Base-by-base conservation (phyloP, 1,140 invertebrate species). In the Meteorus sp. region DNA sequence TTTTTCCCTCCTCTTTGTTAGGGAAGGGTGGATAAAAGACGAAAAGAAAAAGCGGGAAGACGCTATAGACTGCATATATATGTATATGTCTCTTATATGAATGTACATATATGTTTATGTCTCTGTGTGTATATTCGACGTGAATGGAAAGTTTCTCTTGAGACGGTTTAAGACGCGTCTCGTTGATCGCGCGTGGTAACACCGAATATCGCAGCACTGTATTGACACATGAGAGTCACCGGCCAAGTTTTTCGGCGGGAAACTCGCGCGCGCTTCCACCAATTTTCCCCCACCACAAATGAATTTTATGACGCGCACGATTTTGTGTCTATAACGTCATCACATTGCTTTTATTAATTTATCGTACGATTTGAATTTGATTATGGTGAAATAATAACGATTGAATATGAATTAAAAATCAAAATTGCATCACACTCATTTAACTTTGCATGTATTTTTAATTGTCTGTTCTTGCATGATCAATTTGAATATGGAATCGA, bases 161-260 rank as follows among this genome's bases (percentile, higher is more conserved):
- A 51, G 50, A 25, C 50, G 50, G 50, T 52, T 52, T 17, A 31
- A 51, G 31, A 29, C 31, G 22, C 43, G n/a, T 27, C 9, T n/a
- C n/a, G 45, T 48, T 1, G 29, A 19, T 19, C 25, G 15, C 17
- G 4, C 25, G 29, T 51, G 31, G 15, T 6, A 6, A 29, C 9
- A 3, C 19, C 8, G 13, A 15, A 17, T 23, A 39, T 15, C 19
- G 19, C 3, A 51, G 13, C 13, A 15, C 8, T 50, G n/a, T 6
- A 31, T 31, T 31, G 29, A 11, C 29, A 22, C 15, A 29, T 9
- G 44, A 47, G 5, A 50, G 5, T 52, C 50, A 52, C 17, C 13
- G 11, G 48, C 37, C 31, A 9, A 25, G 13, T 37, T 52, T 48
- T 52, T 52, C 35, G 19, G 33, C 50, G 33, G 31, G 33, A 52